Evolutionary conservation across 2,797 vertebrate genomes (phyloP), one percentile per base, ranked within the genome.

Genomic region (Neostethus bicornis): DNA sequence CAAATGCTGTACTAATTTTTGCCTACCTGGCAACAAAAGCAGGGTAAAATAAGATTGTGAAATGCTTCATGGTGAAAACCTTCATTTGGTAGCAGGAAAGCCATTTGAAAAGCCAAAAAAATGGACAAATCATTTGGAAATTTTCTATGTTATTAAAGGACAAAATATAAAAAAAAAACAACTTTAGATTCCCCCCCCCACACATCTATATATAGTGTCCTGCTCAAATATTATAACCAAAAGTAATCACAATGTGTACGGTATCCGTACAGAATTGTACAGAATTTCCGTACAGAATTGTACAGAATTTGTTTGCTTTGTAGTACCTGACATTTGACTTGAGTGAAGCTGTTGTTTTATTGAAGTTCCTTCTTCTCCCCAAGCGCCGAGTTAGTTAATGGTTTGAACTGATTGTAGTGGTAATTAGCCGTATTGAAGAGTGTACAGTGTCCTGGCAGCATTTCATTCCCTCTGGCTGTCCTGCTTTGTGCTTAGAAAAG

Each of bases 341-440:
- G 35, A 47, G 53, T 37, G 49, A 61, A 57, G 61, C 9, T 52
- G 26, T 66, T 67, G 42, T 67, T 76, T 61, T 49, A 47, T 17
- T 57, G 37, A 69, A 21, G 19, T 62, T 66, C 19, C 39, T 14
- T 31, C 24, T 13, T 61, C 49, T 60, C 49, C 12, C 17, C 48
- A 79, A 70, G 37, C 11, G 1, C 51, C 63, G 46, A 72, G 56
- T 75, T 70, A 49, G 61, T 66, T 26, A 75, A 75, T 70, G 61
- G 21, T 49, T 56, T 69, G 63, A 74, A 64, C 37, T 58, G 61
- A 80, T 56, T 79, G 61, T 56, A 53, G 65, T 23, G 6, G 66
- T 82, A 77, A 89, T 80, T 85, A 85, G 41, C 66, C 23, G 20
- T 65, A 57, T 56, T 73, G 66, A 73, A 70, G 72, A 72, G 51